phyloP scores from a whole-genome alignment of 2,797 vertebrate species.

The Anomalospiza imberbis region DNA sequence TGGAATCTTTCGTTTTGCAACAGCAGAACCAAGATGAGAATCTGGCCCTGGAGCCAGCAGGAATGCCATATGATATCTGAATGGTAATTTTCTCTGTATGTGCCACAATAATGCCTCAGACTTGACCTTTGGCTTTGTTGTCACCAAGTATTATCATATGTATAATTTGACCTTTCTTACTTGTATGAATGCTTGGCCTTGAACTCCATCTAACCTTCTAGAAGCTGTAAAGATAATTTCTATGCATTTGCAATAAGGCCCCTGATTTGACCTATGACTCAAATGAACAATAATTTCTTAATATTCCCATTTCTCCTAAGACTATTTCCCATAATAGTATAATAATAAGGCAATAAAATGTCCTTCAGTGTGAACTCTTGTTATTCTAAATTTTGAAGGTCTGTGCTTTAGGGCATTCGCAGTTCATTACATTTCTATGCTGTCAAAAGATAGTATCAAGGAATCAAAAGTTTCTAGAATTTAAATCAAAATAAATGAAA shows the following conservation, averaged over 20 bases:
- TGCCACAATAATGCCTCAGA: constrained; percentile 52
- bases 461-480: constrained; percentile 46
- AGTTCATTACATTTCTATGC: constrained; percentile 29
- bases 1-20: not conserved
- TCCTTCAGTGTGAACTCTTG: constrained; percentile 34
- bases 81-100: constrained; percentile 56
- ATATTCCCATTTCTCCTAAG: constrained; percentile 47
- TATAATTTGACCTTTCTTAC: constrained; percentile 57
- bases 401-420: constrained; percentile 18
- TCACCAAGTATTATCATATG: constrained; percentile 64
- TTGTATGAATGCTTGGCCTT: constrained; percentile 52
- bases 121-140: constrained; percentile 62
- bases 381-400: constrained; percentile 49
- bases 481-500: constrained; percentile 29
- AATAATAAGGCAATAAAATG: constrained; percentile 61
- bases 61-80: constrained; percentile 52
- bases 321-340: constrained; percentile 22
- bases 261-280: constrained; percentile 57
- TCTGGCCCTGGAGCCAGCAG: not conserved
- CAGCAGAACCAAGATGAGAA: constrained; percentile 13
- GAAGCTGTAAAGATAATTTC: constrained; percentile 58
- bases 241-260: constrained; percentile 35
- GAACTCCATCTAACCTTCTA: constrained; percentile 61
- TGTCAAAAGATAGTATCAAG: constrained; percentile 25
- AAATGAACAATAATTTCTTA: constrained; percentile 64